Evolutionary conservation across 92 coral and sea anemone species (phyloP), one percentile per base, ranked within the genome.

Genomic region (Meandrina meandrites): DNA sequence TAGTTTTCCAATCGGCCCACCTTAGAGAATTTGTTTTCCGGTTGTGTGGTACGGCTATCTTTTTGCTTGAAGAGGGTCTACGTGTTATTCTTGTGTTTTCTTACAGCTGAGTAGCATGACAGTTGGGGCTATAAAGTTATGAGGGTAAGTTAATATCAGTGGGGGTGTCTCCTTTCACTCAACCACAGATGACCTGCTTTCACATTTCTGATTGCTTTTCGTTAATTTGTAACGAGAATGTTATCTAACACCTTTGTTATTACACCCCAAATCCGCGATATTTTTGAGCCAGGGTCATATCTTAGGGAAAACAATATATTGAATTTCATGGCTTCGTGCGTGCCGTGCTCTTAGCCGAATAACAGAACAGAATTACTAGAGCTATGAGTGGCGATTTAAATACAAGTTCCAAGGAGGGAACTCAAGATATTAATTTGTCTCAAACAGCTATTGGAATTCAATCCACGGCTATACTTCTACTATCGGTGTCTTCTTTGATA

Each of bases 401-500:
- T 47, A 27, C 66, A 66, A 76, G 36, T 67, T 85, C 62, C 37
- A 8, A 62, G 22, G 74, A 62, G 28, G 85, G 51, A 53, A 53
- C 13, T 17, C 4, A 51, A 34, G 57, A n/a, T 17, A 51, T 50
- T 34, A 45, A 66, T 28, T 69, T 86, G 68, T 21, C 85, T 51
- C 42, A 54, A 42, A 72, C 89, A 27, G 85, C 60, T 4, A 80
- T 84, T 76, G 94, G 90, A 42, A 87, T 89, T 31, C 89, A 93
- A 60, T 88, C 98, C 8, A 83, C 96, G 7, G 86, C 92, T 30
- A 80, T 95, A 57, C 82, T 95, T 8, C 83, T 92, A 18, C 87
- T 95, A 18, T 86, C 93, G 92, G 42, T 91, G 22, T 90, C 92
- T 13, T 92, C 99, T 51, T 71, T 95, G 91, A 81, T 92, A 42